These are phyloP conservation scores for Epizoanthus illoricatus DNA, from an alignment of 92 coral and sea anemone genomes.

Conservation along the genomic window DNA sequence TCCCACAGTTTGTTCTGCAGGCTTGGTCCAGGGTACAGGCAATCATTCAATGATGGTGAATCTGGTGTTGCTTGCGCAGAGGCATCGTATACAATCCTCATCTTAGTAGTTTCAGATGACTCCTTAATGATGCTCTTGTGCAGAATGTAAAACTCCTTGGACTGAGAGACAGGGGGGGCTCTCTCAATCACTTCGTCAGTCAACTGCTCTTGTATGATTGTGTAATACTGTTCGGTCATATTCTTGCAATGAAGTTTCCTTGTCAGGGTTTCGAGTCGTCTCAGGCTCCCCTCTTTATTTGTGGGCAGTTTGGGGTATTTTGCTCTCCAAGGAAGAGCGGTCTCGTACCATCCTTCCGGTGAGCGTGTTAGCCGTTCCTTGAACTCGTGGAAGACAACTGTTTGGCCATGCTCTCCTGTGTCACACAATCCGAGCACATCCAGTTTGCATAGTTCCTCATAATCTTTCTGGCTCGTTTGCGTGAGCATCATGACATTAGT, in stretches of 20 bases:
- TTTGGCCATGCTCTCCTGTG: constrained; percentile 54
- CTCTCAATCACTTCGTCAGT: constrained; percentile 24
- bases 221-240: constrained; percentile 43
- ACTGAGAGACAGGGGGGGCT: constrained; percentile 8
- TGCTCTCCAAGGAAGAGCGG: constrained; percentile 56
- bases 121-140: constrained; percentile 10
- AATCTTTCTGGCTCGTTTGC: constrained; percentile 46
- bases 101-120: constrained; percentile 3
- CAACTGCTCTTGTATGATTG: constrained; percentile 49
- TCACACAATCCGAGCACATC: constrained; percentile 57
- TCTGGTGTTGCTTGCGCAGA: constrained; percentile 17
- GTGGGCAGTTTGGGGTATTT: constrained; percentile 52
- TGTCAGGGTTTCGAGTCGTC: constrained; percentile 39
- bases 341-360: constrained; percentile 64
- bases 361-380: constrained; percentile 51
- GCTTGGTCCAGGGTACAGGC: constrained; percentile 37
- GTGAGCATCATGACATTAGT: constrained; percentile 36
- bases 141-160: constrained; percentile 14
- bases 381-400: constrained; percentile 44
- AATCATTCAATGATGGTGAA: constrained; percentile 41
- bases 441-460: constrained; percentile 48
- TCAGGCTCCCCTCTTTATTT: constrained; percentile 56
- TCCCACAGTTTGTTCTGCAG: constrained; percentile 37
- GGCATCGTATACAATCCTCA: constrained; percentile 31
- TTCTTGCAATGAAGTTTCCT: constrained; percentile 45